Conservation (phyloP, 2,797 vertebrate species). For the Tenualosa ilisha region DNA sequence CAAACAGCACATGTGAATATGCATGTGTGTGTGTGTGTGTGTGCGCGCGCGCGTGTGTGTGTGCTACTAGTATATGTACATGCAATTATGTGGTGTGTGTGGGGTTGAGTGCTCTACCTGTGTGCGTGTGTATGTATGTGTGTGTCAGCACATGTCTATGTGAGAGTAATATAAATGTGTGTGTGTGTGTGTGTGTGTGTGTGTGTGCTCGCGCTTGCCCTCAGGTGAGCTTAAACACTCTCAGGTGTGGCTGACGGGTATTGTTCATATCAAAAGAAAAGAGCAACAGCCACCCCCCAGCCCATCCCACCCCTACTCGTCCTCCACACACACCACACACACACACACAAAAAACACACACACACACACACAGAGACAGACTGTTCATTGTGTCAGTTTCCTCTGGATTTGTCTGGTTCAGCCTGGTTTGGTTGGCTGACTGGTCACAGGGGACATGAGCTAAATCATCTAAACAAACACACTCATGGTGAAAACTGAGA, state of each 20-base stretch:
- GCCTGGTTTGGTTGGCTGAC: not conserved
- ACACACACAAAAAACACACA: constrained; percentile 6
- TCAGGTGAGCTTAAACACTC: constrained; percentile 15
- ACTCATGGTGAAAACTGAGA: not conserved
- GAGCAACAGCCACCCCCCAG: not conserved
- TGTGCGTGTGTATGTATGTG: not conserved
- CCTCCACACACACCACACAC: not conserved
- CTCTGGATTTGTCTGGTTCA: not conserved
- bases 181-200: constrained; percentile 10
- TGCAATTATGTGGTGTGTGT: not conserved
- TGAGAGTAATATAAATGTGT: not conserved
- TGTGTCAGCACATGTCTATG: not conserved
- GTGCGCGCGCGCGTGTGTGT: not conserved
- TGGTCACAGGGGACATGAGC: not conserved
- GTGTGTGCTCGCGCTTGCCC: not conserved
- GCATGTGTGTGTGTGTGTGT: constrained; percentile 2
- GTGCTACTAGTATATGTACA: not conserved
- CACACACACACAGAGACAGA: not conserved
- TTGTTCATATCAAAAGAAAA: not conserved
- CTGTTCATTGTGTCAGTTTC: not conserved
- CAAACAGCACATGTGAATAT: not conserved
- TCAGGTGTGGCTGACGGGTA: constrained; percentile 5
- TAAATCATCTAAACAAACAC: not conserved
- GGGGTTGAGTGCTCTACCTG: too few species aligned
- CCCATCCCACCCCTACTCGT: not conserved